These are phyloP conservation scores for Allolobophora icterica DNA, from an alignment of 2,888 invertebrate genomes.

Conservation along the genomic window DNA sequence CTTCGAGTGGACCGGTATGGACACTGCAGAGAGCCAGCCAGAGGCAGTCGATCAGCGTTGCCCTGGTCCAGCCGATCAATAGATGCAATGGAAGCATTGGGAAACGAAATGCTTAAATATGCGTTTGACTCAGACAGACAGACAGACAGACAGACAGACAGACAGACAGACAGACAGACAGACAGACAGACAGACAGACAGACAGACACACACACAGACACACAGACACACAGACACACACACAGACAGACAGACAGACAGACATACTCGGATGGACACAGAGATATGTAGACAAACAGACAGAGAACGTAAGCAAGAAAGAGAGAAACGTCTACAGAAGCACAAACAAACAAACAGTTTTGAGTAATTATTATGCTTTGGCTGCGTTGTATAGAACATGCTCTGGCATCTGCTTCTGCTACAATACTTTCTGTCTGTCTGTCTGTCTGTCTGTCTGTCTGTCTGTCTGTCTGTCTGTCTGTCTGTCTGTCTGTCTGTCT, in stretches of 20 bases:
- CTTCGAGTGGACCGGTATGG: background rate
- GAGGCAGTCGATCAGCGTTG: background rate
- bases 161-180: background rate
- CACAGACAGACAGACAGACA: background rate
- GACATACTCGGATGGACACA: too few relatives aligned
- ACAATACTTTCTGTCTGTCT: background rate
- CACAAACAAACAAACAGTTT: background rate
- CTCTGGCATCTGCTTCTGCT: background rate
- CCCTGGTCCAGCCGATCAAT: background rate
- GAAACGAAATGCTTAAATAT: conserved; percentile 17
- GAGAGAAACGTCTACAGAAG: background rate
- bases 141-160: background rate
- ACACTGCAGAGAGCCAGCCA: background rate
- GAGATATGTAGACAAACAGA: too few relatives aligned
- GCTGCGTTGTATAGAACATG: too few relatives aligned
- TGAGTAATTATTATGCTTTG: background rate
- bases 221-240: background rate
- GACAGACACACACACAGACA: too few relatives aligned
- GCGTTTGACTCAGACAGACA: background rate
- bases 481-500: too few relatives aligned
- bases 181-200: background rate
- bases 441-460: background rate
- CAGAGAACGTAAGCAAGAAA: background rate
- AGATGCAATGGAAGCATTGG: background rate
- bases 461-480: too few relatives aligned